Conservation (phyloP, 2,113 vertebrate species). For the Aspiorhynchus laticeps region DNA sequence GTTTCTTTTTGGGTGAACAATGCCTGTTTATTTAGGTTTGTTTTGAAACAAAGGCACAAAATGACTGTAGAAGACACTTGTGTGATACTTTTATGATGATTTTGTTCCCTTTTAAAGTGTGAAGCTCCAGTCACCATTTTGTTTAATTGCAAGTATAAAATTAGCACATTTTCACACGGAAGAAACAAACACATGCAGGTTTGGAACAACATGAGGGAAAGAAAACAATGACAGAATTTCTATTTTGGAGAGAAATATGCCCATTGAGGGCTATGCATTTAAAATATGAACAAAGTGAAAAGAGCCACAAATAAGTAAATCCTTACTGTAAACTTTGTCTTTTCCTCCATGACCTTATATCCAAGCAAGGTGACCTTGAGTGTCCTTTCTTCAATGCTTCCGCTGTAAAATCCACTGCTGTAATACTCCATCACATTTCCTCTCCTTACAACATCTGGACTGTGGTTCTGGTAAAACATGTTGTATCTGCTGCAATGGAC, state of each 20-base stretch:
- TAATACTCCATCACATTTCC: not conserved
- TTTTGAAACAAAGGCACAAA: not conserved
- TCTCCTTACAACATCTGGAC: constrained; percentile 61
- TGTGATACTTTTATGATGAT: not conserved
- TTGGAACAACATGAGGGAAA: not conserved
- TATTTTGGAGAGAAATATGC: not conserved
- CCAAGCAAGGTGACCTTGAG: constrained; percentile 82
- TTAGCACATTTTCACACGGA: not conserved
- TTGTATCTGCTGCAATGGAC: not conserved
- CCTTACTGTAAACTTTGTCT: constrained; percentile 89
- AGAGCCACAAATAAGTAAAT: not conserved
- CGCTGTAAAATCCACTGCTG: not conserved
- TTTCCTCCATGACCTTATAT: constrained; percentile 89
- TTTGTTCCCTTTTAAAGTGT: not conserved
- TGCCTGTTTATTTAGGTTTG: not conserved
- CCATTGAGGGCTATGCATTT: not conserved
- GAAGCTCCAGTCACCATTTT: not conserved
- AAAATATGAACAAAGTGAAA: not conserved
- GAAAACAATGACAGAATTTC: not conserved
- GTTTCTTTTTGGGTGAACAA: not conserved
- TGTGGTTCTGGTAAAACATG: constrained; percentile 57
- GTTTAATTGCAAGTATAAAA: not conserved
- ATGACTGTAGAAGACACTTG: not conserved
- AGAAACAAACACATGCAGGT: not conserved
- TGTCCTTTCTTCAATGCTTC: constrained; percentile 77